Base-by-base conservation (phyloP, 2,113 vertebrate genomes). In the Oxyura jamaicensis region DNA sequence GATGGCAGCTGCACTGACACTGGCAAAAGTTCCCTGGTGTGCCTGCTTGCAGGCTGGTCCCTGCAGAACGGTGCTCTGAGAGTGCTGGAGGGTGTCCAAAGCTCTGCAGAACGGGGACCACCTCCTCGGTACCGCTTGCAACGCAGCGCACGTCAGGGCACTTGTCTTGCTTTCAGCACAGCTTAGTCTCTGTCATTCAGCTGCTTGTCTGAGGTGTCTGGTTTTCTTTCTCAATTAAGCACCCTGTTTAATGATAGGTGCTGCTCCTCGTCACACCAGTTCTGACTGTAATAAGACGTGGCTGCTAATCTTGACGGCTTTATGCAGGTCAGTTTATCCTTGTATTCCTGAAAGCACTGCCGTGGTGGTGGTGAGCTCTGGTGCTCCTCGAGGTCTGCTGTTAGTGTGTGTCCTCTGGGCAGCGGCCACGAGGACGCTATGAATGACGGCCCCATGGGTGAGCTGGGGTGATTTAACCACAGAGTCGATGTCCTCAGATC, bases 61-160 rank as follows among this genome's bases (percentile, higher is more conserved):
- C 50, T 18, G 50, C 28, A 58, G 13, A 12, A 18, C 11, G 0
- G 1, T 4, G 31, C 11, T 7, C 26, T 7, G 29, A 39, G n/a
- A 18, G 14, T 1, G 1, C 13, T 50, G 71, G 41, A 1, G 41
- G 0, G 1, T 2, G 0, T 29, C 39, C 19, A 8, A 13, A 59
- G 31, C 26, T 83, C 29, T n/a, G 29, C 60, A 48, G 72, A 12
- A 22, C 4, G 25, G 39, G 46, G 63, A 36, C 31, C 22, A 4
- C 8, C 48, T 29, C 22, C 3, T n/a, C 1, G 20, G 28, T 9
- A 15, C 15, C 1, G 1, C 68, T 60, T 42, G 29, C 12, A 7
- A 12, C 62, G 6, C 22, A 0, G 79, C 66, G 39, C 35, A 39
- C 15, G 6, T 17, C 2, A 3, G 33, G 46, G 18, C 41, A 11